A percentile compares a stretch with the other conserved stretches of the same genome.
These are phyloP conservation scores for Myiothlypis chrysogaster DNA, from an alignment of 2,797 vertebrate genomes.

Conservation along the genomic window DNA sequence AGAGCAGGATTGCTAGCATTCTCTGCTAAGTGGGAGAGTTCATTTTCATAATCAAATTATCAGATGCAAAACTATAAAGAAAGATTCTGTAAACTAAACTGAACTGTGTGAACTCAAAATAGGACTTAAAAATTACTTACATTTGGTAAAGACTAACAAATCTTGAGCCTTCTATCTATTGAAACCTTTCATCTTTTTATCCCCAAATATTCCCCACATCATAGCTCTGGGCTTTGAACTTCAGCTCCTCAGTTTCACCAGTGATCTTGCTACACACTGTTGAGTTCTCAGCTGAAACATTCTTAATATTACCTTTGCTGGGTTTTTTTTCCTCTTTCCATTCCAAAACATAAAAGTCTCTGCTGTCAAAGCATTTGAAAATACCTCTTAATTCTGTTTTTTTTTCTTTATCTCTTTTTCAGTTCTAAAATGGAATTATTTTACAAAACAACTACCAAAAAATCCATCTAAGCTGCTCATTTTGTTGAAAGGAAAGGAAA, in stretches of 20 bases:
- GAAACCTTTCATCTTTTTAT: slow-evolving; percentile 18
- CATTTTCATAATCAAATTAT: slow-evolving; percentile 10
- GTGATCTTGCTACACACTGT: neutral
- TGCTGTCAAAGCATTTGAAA: neutral
- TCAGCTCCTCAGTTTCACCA: neutral
- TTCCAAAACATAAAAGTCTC: neutral
- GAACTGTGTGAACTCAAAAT: neutral
- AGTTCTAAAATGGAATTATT: neutral
- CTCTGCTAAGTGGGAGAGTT: slow-evolving; percentile 6
- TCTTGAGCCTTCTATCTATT: neutral
- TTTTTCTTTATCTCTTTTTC: neutral
- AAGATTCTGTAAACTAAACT: neutral
- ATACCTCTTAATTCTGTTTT: neutral
- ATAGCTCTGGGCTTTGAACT: neutral
- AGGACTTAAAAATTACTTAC: neutral
- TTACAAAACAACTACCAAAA: neutral
- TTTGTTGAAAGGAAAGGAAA: neutral
- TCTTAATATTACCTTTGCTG: neutral
- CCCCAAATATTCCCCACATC: neutral
- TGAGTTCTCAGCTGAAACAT: neutral
- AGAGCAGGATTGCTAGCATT: slow-evolving; percentile 50
- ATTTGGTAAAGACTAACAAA: neutral
- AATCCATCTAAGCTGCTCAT: neutral
- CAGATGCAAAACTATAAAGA: neutral
- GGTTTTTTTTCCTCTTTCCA: fast-evolving